Percentiles rank a stretch among this genome's conserved stretches.
Evolutionary conservation across 2,888 invertebrate species (phyloP).

Genomic region (Agonopterix subpropinquella): DNA sequence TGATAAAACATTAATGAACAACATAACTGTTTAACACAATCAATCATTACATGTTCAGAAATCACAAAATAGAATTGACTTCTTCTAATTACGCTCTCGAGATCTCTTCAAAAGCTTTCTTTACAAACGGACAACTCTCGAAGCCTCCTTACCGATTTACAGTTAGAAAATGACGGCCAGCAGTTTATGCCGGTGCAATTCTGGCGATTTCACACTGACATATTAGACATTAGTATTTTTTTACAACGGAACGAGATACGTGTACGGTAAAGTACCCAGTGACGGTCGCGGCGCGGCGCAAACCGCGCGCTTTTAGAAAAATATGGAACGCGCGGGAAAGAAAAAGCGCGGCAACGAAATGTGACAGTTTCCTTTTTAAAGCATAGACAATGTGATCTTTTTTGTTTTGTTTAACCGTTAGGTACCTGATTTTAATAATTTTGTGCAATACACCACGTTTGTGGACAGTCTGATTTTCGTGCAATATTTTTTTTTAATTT

Average conservation of each 20-base stretch:
- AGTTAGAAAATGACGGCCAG: conserved; percentile 57
- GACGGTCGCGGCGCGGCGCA: conserved; percentile 26
- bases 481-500: conserved; percentile 47
- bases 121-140: conserved; percentile 10
- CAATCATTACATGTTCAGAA: conserved; percentile 14
- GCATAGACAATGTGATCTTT: conserved; percentile 23
- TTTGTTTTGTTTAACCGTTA: conserved; percentile 18
- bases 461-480: conserved; percentile 64
- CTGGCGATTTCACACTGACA: conserved; percentile 61
- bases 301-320: conserved; percentile 32
- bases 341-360: conserved; percentile 10
- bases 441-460: conserved; percentile 59
- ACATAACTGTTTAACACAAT: conserved; percentile 8
- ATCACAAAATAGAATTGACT: conserved; percentile 11
- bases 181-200: conserved; percentile 27
- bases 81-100: conserved; percentile 24
- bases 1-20: conserved; percentile 1
- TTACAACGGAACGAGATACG: not conserved
- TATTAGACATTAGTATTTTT: conserved; percentile 36
- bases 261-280: conserved; percentile 30
- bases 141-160: conserved; percentile 34
- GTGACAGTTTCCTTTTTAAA: conserved; percentile 6
- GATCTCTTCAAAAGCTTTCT: conserved; percentile 16
- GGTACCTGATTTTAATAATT: conserved; percentile 47
- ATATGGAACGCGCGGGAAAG: conserved; percentile 8